A percentile compares a stretch with the other conserved stretches of the same genome.
Conservation (phyloP, 1,140 invertebrate species). For the Saccostrea echinata region DNA sequence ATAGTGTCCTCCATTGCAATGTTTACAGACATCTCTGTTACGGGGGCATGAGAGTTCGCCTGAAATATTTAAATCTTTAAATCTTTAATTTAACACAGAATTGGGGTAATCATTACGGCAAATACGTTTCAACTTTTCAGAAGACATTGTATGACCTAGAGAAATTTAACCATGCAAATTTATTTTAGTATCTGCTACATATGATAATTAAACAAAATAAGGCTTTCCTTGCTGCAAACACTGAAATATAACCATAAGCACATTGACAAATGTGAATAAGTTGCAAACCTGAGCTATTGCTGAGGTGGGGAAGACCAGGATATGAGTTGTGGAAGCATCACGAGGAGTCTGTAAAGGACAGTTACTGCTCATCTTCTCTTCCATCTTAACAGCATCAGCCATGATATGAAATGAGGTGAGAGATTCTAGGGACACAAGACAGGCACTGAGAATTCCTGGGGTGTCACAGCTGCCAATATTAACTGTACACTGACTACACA, state of each 20-base stretch:
- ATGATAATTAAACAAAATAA: not conserved
- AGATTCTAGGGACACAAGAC: constrained; percentile 97
- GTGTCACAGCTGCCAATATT: constrained; percentile 77
- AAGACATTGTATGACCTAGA: too few relatives aligned
- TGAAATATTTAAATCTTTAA: constrained; percentile 4
- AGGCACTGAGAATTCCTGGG: constrained; percentile 96
- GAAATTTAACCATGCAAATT: too few relatives aligned
- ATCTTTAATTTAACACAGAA: not conserved
- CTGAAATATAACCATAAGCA: not conserved
- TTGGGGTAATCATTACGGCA: not conserved
- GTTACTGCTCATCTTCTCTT: constrained; percentile 77
- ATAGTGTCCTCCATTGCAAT: constrained; percentile 36
- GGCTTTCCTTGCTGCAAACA: not conserved
- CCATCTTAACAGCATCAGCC: constrained; percentile 86
- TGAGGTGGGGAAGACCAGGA: constrained; percentile 98
- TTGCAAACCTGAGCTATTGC: constrained; percentile 92
- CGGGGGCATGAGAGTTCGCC: constrained; percentile 53
- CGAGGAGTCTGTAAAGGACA: constrained; percentile 76
- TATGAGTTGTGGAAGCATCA: constrained; percentile 98
- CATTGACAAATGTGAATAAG: not conserved
- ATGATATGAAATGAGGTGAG: constrained; percentile 95
- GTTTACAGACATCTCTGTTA: constrained; percentile 34
- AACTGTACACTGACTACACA: constrained; percentile 93
- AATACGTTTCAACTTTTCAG: not conserved
- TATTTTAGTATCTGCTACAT: too few relatives aligned